Evolutionary conservation across 1,140 invertebrate genomes (phyloP).

Genomic region (Mamestra configurata): DNA sequence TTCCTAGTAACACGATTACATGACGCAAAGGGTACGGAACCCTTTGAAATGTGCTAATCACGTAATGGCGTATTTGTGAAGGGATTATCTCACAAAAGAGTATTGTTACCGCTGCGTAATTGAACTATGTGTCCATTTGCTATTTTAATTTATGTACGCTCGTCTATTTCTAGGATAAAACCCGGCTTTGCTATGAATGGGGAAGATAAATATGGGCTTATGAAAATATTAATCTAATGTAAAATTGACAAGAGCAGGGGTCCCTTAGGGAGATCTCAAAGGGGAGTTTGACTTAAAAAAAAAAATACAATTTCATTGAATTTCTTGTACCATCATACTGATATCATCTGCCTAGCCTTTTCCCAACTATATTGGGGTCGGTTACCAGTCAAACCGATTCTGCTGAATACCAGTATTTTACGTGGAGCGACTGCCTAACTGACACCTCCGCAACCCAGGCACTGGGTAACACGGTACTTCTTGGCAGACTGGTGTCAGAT

Average conservation of each 20-base stretch:
- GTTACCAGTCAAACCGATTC: no score
- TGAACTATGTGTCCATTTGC: slow-evolving; percentile 53
- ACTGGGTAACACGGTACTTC: no score
- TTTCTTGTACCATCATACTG: no score
- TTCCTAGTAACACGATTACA: slow-evolving; percentile 44
- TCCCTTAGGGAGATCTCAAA: no score
- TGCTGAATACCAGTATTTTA: no score
- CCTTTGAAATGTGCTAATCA: slow-evolving; percentile 73
- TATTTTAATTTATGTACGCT: slow-evolving; percentile 54
- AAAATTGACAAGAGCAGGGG: not conserved
- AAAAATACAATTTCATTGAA: no score
- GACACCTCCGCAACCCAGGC: no score
- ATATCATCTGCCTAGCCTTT: no score
- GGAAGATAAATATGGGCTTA: not conserved
- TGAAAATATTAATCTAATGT: not conserved
- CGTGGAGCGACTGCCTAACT: no score
- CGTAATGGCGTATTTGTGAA: slow-evolving; percentile 73
- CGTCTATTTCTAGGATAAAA: slow-evolving; percentile 1
- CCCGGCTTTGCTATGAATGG: not conserved
- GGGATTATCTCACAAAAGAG: slow-evolving; percentile 66
- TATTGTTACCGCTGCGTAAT: slow-evolving; percentile 52
- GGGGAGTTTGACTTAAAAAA: no score
- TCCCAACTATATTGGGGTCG: no score
- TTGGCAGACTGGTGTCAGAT: no score
- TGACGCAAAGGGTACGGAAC: slow-evolving; percentile 59